A percentile compares a stretch with the other conserved stretches of the same genome.
Evolutionary conservation across 2,888 invertebrate genomes (phyloP).

Genomic region (Lingula anatina): DNA sequence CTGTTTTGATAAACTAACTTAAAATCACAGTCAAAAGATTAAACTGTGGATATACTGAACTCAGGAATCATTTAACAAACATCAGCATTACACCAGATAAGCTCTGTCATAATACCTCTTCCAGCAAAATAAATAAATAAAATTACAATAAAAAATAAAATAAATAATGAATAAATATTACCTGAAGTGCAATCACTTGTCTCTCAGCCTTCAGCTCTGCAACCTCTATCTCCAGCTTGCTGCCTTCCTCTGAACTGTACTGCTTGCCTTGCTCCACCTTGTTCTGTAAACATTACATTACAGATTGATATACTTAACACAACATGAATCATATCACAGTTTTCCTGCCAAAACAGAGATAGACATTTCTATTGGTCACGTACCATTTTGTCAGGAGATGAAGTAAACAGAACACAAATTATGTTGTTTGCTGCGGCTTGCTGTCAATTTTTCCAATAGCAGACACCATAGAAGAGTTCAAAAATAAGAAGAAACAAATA

Average conservation of each 20-base stretch:
- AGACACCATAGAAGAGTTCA: too few relatives aligned
- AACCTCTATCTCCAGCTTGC: constrained; percentile 32
- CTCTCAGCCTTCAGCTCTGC: constrained; percentile 38
- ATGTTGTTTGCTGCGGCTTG: too few relatives aligned
- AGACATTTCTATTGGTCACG: neutral
- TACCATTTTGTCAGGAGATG: neutral
- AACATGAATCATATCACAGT: neutral
- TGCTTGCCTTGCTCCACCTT: constrained; percentile 29
- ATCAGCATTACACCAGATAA: neutral
- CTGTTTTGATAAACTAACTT: neutral
- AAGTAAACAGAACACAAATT: too few relatives aligned
- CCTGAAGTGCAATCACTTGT: constrained; percentile 35
- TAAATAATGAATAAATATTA: too few relatives aligned
- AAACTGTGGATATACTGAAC: neutral
- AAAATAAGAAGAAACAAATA: too few relatives aligned
- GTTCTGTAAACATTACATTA: too few relatives aligned
- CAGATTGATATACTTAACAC: too few relatives aligned
- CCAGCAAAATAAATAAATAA: too few relatives aligned
- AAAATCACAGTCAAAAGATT: neutral
- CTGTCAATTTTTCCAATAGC: too few relatives aligned
- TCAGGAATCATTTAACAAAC: neutral
- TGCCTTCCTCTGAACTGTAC: constrained; percentile 33
- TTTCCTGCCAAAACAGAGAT: neutral
- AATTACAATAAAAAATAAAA: too few relatives aligned
- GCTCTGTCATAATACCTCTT: too few relatives aligned